phyloP scores from a whole-genome alignment of 2,888 invertebrate species.

The Caenorhabditis plicata region DNA sequence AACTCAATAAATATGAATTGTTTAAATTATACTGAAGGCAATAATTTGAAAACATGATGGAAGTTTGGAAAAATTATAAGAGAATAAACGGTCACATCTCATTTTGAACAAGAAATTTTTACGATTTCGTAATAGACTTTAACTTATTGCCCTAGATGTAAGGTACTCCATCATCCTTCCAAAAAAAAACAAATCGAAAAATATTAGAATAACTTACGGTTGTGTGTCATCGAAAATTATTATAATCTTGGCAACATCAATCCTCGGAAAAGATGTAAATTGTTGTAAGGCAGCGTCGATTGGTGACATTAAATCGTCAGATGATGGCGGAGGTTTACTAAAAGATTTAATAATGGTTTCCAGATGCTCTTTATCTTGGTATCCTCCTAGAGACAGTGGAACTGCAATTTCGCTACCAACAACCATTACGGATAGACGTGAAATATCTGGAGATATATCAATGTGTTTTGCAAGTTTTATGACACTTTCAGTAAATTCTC shows the following conservation, averaged over 20 bases:
- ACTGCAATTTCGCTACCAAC: slow-evolving; percentile 46
- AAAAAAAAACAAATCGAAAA: neutral
- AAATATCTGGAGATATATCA: slow-evolving; percentile 49
- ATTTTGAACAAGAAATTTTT: too few species aligned
- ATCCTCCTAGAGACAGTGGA: slow-evolving; percentile 55
- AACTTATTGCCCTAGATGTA: too few species aligned
- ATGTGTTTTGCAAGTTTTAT: slow-evolving; percentile 30
- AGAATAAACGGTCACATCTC: too few species aligned
- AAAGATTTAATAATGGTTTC: slow-evolving; percentile 18
- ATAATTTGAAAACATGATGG: too few species aligned
- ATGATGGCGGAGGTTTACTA: slow-evolving; percentile 7
- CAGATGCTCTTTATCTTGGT: slow-evolving; percentile 52
- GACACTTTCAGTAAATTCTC: slow-evolving; percentile 13
- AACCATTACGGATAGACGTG: slow-evolving; percentile 40
- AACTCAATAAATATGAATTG: too few species aligned
- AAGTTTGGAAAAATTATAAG: too few species aligned
- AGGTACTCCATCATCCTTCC: too few species aligned
- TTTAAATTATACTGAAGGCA: too few species aligned
- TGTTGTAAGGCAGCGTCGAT: slow-evolving; percentile 47
- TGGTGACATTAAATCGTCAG: slow-evolving; percentile 29
- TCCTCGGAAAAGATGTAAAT: slow-evolving; percentile 44
- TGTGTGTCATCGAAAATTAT: slow-evolving; percentile 43
- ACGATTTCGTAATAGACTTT: too few species aligned
- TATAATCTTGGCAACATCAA: slow-evolving; percentile 32
- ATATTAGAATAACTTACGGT: slow-evolving; percentile 31